A percentile compares a stretch with the other conserved stretches of the same genome.
phyloP scores from a whole-genome alignment of 2,888 invertebrate genomes.

The Imbricaverruca yamaguchii region DNA sequence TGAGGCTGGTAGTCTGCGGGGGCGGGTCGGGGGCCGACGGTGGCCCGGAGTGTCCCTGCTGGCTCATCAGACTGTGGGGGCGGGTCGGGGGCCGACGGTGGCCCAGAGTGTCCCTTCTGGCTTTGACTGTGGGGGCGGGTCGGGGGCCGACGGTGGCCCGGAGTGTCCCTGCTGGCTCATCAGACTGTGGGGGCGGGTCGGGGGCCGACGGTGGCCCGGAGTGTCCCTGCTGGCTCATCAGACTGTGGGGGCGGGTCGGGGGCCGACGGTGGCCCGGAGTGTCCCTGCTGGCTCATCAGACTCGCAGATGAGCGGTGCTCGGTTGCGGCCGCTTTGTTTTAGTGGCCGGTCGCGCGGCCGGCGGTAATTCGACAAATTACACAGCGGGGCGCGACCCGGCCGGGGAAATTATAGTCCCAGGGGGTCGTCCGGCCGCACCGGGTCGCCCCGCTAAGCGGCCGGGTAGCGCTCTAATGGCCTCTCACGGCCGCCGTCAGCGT shows the following conservation, averaged over 20 bases:
- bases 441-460: background rate
- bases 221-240: background rate
- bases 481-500: no score
- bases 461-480: slow-evolving; percentile 9
- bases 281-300: background rate
- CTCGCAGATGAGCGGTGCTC: slow-evolving; percentile 3
- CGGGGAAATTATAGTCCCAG: slow-evolving; percentile 8
- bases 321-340: background rate
- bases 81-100: no score
- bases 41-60: no score
- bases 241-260: background rate
- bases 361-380: slow-evolving; percentile 21
- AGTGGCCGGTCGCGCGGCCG: background rate
- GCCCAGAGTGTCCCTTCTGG: no score
- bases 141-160: no score
- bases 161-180: no score
- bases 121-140: no score
- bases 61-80: no score
- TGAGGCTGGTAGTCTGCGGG: no score
- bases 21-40: no score
- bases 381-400: slow-evolving; percentile 5
- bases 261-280: background rate
- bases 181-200: background rate
- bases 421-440: background rate
- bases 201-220: background rate